Evolutionary conservation across 1,140 invertebrate species (phyloP).

Genomic region (Ditylenchus dipsaci): DNA sequence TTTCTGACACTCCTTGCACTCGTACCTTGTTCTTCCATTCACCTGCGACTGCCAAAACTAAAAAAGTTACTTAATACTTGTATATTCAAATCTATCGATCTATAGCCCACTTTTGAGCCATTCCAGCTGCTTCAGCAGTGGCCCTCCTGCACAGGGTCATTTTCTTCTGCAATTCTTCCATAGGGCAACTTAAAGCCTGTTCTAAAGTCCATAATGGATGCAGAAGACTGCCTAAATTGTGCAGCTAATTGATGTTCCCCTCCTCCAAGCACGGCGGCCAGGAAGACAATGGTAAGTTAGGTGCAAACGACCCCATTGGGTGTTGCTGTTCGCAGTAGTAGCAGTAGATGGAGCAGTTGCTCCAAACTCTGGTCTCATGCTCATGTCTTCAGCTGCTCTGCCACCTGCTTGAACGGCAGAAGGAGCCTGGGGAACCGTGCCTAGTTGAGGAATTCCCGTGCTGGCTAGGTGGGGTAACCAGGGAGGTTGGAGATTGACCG

Average conservation of each 20-base stretch:
- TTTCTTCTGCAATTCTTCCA: background rate
- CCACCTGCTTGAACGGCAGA: slow-evolving; percentile 19
- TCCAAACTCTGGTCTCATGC: slow-evolving; percentile 46
- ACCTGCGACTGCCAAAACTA: slow-evolving; percentile 64
- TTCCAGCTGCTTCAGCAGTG: background rate
- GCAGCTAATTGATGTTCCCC: background rate
- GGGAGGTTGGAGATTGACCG: background rate
- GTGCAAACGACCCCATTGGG: background rate
- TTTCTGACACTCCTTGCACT: slow-evolving; percentile 96
- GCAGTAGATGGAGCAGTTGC: slow-evolving; percentile 16
- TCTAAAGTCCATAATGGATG: background rate
- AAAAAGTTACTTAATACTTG: no score
- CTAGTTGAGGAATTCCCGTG: background rate
- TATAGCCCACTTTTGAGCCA: background rate
- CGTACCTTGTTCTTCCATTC: slow-evolving; percentile 98
- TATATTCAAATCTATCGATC: no score
- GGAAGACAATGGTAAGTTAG: slow-evolving; percentile 10
- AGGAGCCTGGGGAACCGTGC: background rate
- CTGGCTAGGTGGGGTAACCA: background rate
- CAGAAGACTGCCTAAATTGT: background rate
- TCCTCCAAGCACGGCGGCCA: slow-evolving; percentile 14
- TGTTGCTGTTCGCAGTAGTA: background rate
- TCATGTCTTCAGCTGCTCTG: slow-evolving; percentile 50
- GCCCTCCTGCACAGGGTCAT: background rate
- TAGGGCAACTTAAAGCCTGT: background rate